These are phyloP conservation scores for Pectinophora gossypiella DNA, from an alignment of 1,140 invertebrate genomes.

Conservation along the genomic window DNA sequence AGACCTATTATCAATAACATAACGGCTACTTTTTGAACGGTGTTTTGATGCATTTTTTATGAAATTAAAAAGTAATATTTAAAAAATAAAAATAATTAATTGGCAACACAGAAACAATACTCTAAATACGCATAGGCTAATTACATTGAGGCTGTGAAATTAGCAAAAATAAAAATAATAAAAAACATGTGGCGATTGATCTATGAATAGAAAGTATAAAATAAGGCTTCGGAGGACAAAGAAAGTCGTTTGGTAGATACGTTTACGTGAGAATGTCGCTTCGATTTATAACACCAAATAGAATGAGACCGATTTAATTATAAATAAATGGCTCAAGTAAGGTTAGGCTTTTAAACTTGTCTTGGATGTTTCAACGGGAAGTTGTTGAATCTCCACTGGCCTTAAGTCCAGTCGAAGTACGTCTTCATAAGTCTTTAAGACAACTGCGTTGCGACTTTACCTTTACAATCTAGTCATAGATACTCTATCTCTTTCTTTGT, in stretches of 20 bases:
- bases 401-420: too few species aligned
- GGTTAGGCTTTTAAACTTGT: too few species aligned
- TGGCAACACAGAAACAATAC: slow-evolving; percentile 73
- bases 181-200: slow-evolving; percentile 63
- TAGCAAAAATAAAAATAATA: slow-evolving; percentile 68
- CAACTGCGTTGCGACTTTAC: too few species aligned
- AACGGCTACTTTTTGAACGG: slow-evolving; percentile 71
- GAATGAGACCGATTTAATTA: too few species aligned
- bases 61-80: slow-evolving; percentile 48
- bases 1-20: slow-evolving; percentile 67
- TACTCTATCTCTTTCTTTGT: slow-evolving; percentile 29
- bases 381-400: too few species aligned
- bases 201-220: slow-evolving; percentile 56
- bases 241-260: slow-evolving; percentile 14
- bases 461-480: too few species aligned
- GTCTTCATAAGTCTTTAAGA: too few species aligned
- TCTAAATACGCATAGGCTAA: slow-evolving; percentile 74
- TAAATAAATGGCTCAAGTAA: too few species aligned
- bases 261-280: too few species aligned
- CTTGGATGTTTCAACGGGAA: too few species aligned
- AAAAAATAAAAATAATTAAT: slow-evolving; percentile 65
- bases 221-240: slow-evolving; percentile 43
- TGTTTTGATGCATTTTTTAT: slow-evolving; percentile 73
- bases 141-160: slow-evolving; percentile 73
- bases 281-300: too few species aligned